Base-by-base conservation (phyloP, 2,888 invertebrate species). In the Luffia ferchaultella region DNA sequence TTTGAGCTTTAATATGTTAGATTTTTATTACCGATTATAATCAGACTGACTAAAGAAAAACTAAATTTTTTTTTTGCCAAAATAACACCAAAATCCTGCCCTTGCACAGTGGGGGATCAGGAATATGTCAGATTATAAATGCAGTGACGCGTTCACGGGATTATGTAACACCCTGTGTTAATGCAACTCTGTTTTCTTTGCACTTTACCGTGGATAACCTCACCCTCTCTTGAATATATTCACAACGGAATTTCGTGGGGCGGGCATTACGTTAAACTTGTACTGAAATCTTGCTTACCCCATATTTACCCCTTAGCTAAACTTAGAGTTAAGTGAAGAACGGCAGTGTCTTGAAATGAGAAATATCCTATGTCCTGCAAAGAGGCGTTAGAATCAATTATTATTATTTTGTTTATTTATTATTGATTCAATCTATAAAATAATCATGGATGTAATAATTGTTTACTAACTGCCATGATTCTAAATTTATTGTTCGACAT, bases 91-190 rank as follows among this genome's bases (percentile, higher is more conserved):
- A 42, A 42, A 42, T 42, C 43, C 43, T 3, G 3, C 43, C 43
- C 43, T n/a, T 5, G n/a, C n/a, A 16, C 3, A 42, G 43, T n/a
- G n/a, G 7, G n/a, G 17, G 43, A n/a, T n/a, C 7, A n/a, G 17
- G 17, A 42, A 42, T 42, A 42, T 42, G 43, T 40, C 16, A n/a
- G 43, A 42, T 42, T 42, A 42, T 42, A 42, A 42, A 42, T 42
- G 43, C 43, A 42, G 5, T n/a, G 43, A 3, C n/a, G 17, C n/a
- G 43, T 42, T 40, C 40, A 30, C 30, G 12, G 30, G 30, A 30
- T 30, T 30, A 30, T 12, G 30, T 30, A 30, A 30, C 30, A 30
- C 30, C 30, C 30, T 30, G 30, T 30, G 30, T 30, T 30, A 30
- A 30, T 30, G 30, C 12, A 30, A 12, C 12, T 30, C 30, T 30